Conservation (phyloP, 2,113 vertebrate species). For the Toxotes jaculatrix region DNA sequence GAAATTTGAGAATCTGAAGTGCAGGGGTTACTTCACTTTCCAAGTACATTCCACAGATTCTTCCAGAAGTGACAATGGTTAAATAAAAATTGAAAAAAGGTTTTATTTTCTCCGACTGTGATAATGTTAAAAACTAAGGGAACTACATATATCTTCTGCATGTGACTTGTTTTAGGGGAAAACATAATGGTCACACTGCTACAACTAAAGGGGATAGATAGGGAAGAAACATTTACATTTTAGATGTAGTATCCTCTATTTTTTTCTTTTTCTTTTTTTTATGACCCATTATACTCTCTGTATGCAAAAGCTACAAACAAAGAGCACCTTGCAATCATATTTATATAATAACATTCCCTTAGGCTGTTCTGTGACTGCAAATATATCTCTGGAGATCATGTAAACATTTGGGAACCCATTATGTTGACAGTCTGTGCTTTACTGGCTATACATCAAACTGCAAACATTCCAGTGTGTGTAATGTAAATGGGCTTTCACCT, state of each 20-base stretch:
- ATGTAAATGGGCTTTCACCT: background rate
- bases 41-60: conserved; percentile 37
- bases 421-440: conserved; percentile 4
- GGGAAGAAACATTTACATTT: background rate
- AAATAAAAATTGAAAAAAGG: background rate
- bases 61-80: background rate
- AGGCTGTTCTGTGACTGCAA: background rate
- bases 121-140: background rate
- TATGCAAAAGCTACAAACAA: background rate
- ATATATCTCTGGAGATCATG: background rate
- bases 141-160: background rate
- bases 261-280: background rate
- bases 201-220: background rate
- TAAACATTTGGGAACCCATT: background rate
- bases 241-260: too few relatives aligned
- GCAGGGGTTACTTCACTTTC: background rate
- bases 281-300: background rate
- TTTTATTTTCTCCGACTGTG: too few relatives aligned
- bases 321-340: background rate
- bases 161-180: background rate
- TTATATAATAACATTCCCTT: too few relatives aligned
- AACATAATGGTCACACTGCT: background rate
- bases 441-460: background rate
- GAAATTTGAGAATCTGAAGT: conserved; percentile 38
- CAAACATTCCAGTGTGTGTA: background rate